Evolutionary conservation across 2,113 vertebrate species (phyloP), one percentile per base, ranked within the genome.

Genomic region (Trogon surrucura): DNA sequence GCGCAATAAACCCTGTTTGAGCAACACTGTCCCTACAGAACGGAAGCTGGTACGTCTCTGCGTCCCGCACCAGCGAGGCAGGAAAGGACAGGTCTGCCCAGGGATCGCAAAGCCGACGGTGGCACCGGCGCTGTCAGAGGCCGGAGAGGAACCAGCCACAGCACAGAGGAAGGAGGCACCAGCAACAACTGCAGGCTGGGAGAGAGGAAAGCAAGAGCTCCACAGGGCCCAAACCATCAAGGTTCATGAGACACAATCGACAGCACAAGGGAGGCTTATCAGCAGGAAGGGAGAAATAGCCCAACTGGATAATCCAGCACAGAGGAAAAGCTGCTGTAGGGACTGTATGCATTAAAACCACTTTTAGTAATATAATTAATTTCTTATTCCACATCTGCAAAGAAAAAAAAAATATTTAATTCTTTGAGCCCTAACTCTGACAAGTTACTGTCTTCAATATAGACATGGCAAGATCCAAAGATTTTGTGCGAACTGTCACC

Each of bases 151-250:
- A 71, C 61, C 51, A 89, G 41, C 3, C 5, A 70, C 26, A 54
- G 32, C 64, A 21, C 1, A 1, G n/a, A 53, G 23, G 41, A 64
- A 79, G 45, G 41, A 41, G 13, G 56, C 56, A 62, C 62, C n/a
- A 80, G 36, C 51, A 60, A 22, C 41, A 44, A 29, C n/a, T 34
- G 15, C 13, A 25, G 44, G 32, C 1, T 41, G 29, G 23, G 29
- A 47, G 4, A 48, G 25, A 20, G 41, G 34, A 8, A 73, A 54
- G 58, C 25, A 34, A 53, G 38, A 65, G 61, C 50, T 73, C 44
- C 25, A 3, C 6, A 21, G 29, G 44, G 11, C 67, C 54, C 56
- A n/a, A 7, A 34, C 17, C 11, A 8, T 8, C 0, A 0, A 66
- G 45, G 18, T 78, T 20, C 23, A 10, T 4, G 5, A 65, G 64